Base-by-base conservation (phyloP, 2,888 invertebrate genomes). In the Phanerotoma sp. region DNA sequence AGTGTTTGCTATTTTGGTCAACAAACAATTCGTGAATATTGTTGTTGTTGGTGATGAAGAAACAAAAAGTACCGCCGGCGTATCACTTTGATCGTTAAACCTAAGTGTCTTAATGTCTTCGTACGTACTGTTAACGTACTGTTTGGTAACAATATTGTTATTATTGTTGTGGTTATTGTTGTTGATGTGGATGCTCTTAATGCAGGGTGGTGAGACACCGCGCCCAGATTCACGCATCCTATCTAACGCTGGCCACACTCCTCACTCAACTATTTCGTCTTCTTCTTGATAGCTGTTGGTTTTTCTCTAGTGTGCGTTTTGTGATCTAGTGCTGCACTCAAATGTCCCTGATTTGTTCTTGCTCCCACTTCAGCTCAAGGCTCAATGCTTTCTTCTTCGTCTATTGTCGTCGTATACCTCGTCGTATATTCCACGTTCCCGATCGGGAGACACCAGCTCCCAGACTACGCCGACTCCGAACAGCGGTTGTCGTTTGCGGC, bases 201-300 rank as follows among this genome's bases (percentile, higher is more conserved):
- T 52, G 62, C 62, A 66, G 70, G 72, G 71, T 69, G 73, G 69
- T 66, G 66, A 63, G 62, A 71, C 75, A 73, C 74, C 72, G 74
- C 74, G 71, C 74, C 73, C 74, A 75, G 67, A 72, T 71, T 73
- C 75, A 74, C 73, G 77, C 77, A 77, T 77, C 75, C 74, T 76
- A 74, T 66, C 74, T 68, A 71, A 71, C 72, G 68, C 74, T 71
- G 66, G 69, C 72, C 71, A 28, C 75, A 72, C 71, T 71, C 66
- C 66, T 65, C 67, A 68, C 72, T 66, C 56, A 51, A 52, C 46
- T 52, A 53, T 41, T 49, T 47, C 49, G 35, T 48, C 38, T 35
- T 33, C 13, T 15, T 33, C 47, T 47, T 33, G 21, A 21, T 6
- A 37, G 15, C 16, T 20, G 35, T 20, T 10, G 37, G 48, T 25